phyloP scores from a whole-genome alignment of 2,888 invertebrate genomes.

The Caenorhabditis sp. region DNA sequence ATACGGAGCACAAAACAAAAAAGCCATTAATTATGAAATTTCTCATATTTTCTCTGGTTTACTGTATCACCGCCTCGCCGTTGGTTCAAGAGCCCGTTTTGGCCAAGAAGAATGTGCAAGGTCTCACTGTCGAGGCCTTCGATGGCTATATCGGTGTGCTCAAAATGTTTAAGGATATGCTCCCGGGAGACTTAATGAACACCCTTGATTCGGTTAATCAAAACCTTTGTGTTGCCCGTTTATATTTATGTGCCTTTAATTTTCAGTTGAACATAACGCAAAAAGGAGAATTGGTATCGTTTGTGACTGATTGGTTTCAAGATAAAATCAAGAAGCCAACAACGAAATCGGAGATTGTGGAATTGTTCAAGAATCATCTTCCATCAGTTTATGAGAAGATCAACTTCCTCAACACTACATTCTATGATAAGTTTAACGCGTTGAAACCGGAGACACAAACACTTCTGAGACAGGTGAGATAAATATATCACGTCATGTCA shows the following conservation, averaged over 20 bases:
- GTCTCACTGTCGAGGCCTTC: conserved; percentile 43
- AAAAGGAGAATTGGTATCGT: conserved; percentile 43
- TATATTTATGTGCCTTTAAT: no score
- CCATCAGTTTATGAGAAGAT: conserved; percentile 46
- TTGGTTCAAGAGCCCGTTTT: conserved; percentile 13
- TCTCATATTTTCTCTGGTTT: not conserved
- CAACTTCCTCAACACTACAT: conserved; percentile 36
- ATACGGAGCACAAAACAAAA: not conserved
- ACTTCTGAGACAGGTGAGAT: conserved; percentile 22
- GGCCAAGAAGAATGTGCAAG: conserved; percentile 16
- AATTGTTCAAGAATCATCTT: conserved; percentile 36
- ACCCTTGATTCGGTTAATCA: conserved; percentile 19
- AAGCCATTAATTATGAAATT: not conserved
- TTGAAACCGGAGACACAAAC: conserved; percentile 48
- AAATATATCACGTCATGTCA: no score
- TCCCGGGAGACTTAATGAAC: conserved; percentile 5
- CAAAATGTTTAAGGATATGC: conserved; percentile 45
- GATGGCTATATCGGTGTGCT: conserved; percentile 45
- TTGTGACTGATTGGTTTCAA: conserved; percentile 49
- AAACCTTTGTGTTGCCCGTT: no score
- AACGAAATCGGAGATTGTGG: conserved; percentile 35
- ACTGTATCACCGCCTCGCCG: not conserved
- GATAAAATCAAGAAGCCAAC: conserved; percentile 40
- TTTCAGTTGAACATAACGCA: conserved; percentile 45
- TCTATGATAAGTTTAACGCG: conserved; percentile 46